phyloP scores from a whole-genome alignment of 2,888 invertebrate species.

The Drosophila mulleri region DNA sequence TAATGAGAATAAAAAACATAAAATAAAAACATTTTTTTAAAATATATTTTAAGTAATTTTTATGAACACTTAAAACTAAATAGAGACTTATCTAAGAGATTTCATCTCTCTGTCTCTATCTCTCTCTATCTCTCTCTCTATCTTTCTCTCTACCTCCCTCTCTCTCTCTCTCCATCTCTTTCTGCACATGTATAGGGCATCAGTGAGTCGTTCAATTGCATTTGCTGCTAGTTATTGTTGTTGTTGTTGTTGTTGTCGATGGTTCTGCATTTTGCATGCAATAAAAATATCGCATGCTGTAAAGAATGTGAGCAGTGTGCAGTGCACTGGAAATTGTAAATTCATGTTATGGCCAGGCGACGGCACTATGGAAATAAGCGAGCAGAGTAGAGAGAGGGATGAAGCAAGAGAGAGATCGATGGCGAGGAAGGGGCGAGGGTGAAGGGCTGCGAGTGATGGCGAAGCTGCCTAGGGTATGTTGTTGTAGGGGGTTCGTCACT shows the following conservation, averaged over 20 bases:
- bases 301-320: conserved; percentile 62
- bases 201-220: conserved; percentile 4
- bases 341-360: conserved; percentile 62
- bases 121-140: too few relatives aligned
- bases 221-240: neutral
- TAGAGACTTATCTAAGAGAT: too few relatives aligned
- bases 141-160: too few relatives aligned
- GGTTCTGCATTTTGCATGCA: conserved; percentile 67
- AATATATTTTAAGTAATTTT: too few relatives aligned
- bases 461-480: neutral
- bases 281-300: conserved; percentile 77
- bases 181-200: conserved; percentile 10
- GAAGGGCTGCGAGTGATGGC: conserved; percentile 1
- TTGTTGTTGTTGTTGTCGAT: conserved; percentile 30
- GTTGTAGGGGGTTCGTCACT: conserved; percentile 20
- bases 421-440: neutral
- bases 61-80: too few relatives aligned
- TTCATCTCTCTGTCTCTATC: too few relatives aligned
- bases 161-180: too few relatives aligned
- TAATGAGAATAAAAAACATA: too few relatives aligned
- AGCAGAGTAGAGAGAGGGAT: neutral
- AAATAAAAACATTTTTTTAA: too few relatives aligned
- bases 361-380: conserved; percentile 49
- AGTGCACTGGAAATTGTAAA: conserved; percentile 75
- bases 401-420: neutral